Conservation (phyloP, 1,140 invertebrate species). For the Drosophila equinoxialis region DNA sequence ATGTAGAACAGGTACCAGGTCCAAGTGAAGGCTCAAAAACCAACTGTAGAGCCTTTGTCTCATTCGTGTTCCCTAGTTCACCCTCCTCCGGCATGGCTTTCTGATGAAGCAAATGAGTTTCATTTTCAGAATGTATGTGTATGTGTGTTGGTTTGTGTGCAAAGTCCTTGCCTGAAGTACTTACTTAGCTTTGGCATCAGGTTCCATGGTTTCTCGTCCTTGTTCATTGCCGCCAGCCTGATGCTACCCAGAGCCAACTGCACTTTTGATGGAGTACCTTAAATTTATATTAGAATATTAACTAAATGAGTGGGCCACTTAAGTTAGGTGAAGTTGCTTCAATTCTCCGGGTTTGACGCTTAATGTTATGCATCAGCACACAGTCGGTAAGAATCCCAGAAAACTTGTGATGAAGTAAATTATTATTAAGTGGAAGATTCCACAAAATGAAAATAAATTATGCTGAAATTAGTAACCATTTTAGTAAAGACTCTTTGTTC, state of each 20-base stretch:
- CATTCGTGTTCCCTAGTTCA: background rate
- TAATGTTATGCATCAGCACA: constrained; percentile 13
- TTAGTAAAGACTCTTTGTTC: too few relatives aligned
- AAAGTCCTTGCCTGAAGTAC: constrained; percentile 48
- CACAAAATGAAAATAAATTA: constrained; percentile 5
- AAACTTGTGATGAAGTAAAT: constrained; percentile 1
- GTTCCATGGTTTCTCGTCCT: constrained; percentile 37
- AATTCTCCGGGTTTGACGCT: constrained; percentile 37
- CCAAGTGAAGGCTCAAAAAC: constrained; percentile 40
- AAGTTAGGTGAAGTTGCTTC: constrained; percentile 40
- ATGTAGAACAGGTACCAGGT: constrained; percentile 32
- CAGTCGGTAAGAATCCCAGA: background rate
- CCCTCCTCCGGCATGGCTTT: background rate
- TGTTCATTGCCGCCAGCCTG: constrained; percentile 26
- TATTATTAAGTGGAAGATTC: background rate
- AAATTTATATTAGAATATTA: constrained; percentile 77
- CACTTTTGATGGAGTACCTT: constrained; percentile 65
- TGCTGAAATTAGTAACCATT: background rate
- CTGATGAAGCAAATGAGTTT: constrained; percentile 69
- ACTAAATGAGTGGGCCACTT: constrained; percentile 57
- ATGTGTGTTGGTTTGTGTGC: constrained; percentile 33
- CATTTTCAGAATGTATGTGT: constrained; percentile 51
- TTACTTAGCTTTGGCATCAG: constrained; percentile 40
- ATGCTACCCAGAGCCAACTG: constrained; percentile 24
- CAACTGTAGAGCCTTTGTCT: constrained; percentile 57